These are phyloP conservation scores for Gallinago nigripennis DNA, from an alignment of 2,797 vertebrate genomes.

Conservation along the genomic window DNA sequence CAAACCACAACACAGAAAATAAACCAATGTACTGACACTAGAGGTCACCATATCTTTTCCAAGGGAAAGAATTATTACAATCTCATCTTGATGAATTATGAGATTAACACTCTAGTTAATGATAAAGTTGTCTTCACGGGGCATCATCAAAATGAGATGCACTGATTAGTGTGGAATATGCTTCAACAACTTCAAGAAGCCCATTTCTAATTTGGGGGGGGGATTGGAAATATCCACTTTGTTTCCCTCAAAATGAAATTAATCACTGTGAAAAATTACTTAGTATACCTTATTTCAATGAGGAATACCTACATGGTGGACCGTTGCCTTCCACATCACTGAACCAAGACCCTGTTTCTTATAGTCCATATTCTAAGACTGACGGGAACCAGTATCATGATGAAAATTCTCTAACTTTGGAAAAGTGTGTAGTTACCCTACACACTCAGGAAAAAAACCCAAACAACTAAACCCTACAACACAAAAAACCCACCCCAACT, in stretches of 20 bases:
- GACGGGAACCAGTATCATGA: background rate
- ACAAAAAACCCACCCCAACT: background rate
- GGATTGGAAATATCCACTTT: background rate
- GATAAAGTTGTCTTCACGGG: background rate
- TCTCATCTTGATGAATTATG: background rate
- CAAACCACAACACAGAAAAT: conserved; percentile 5
- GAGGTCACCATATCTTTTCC: conserved; percentile 51
- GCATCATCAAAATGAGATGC: background rate
- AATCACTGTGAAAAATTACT: background rate
- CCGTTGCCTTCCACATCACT: background rate
- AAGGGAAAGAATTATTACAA: conserved; percentile 1
- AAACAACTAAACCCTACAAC: background rate
- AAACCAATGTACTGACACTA: conserved; percentile 4
- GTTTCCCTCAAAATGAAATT: background rate
- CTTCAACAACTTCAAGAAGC: background rate
- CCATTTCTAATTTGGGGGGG: background rate
- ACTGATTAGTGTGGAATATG: background rate
- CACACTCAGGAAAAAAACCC: too few relatives aligned
- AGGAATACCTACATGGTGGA: background rate
- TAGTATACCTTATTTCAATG: background rate
- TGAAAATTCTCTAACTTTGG: background rate
- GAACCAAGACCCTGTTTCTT: background rate
- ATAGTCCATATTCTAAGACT: accelerated
- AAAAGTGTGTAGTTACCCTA: background rate
- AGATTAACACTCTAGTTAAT: background rate